Percentiles rank a stretch among this genome's conserved stretches.
phyloP scores from a whole-genome alignment of 2,888 invertebrate genomes.

The Halictus ligatus region DNA sequence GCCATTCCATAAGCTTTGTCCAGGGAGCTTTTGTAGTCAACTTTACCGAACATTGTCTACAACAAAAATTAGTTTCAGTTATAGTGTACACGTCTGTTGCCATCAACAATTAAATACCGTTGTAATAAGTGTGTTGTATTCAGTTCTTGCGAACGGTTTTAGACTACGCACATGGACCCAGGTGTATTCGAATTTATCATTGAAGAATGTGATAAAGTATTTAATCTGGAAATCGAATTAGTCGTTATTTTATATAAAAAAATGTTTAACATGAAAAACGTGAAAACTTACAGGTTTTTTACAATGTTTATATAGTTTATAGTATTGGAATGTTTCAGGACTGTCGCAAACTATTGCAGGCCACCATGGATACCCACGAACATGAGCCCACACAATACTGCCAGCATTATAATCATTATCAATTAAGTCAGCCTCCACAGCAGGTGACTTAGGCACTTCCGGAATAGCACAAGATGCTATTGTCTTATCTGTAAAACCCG shows the following conservation, averaged over 20 bases:
- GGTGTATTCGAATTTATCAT: constrained; percentile 80
- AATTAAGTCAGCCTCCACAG: constrained; percentile 86
- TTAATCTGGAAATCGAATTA: constrained; percentile 84
- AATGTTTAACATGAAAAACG: background rate
- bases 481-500: constrained; percentile 81
- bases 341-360: constrained; percentile 90
- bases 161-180: constrained; percentile 85
- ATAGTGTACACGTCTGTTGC: background rate
- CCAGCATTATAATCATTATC: constrained; percentile 87
- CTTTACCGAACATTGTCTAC: constrained; percentile 38
- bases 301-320: constrained; percentile 36
- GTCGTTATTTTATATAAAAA: constrained; percentile 10
- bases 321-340: constrained; percentile 84
- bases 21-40: constrained; percentile 39
- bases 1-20: constrained; percentile 49
- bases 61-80: constrained; percentile 10
- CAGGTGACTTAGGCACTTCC: constrained; percentile 84
- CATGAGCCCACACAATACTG: constrained; percentile 88
- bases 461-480: constrained; percentile 85
- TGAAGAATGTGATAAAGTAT: constrained; percentile 87
- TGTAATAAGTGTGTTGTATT: constrained; percentile 36
- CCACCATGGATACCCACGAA: constrained; percentile 89
- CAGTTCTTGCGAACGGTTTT: constrained; percentile 73
- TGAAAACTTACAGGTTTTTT: constrained; percentile 57
- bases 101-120: constrained; percentile 34